Evolutionary conservation across 2,888 invertebrate species (phyloP).

Genomic region (Anodontia alba): DNA sequence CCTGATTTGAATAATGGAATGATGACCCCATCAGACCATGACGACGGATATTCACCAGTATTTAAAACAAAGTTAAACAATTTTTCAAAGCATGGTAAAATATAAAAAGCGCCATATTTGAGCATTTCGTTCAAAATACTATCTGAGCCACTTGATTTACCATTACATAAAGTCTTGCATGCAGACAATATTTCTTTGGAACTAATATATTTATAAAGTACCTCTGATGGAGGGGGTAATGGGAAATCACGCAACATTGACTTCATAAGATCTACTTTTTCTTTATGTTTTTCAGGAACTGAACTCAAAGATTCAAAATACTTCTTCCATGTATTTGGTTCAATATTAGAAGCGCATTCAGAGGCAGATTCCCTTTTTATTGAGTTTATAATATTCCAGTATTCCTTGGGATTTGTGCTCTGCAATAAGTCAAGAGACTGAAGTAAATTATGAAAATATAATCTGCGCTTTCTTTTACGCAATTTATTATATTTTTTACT

Average conservation of each 20-base stretch:
- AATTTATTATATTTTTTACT: background rate
- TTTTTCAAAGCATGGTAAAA: background rate
- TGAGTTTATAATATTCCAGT: conserved; percentile 1
- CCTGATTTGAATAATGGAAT: background rate
- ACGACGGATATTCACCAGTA: background rate
- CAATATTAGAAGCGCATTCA: background rate
- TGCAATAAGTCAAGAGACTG: background rate
- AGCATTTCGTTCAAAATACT: conserved; percentile 11
- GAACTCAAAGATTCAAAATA: background rate
- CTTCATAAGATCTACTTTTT: background rate
- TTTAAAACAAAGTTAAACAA: conserved; percentile 8
- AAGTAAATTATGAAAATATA: background rate
- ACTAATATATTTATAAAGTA: background rate
- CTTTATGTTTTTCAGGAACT: background rate
- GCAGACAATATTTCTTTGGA: background rate
- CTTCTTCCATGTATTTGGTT: background rate
- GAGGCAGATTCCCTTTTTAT: background rate
- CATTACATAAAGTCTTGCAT: background rate
- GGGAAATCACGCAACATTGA: background rate
- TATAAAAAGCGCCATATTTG: conserved; percentile 1
- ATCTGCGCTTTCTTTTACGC: background rate
- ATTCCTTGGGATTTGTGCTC: background rate
- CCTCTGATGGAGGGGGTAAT: background rate
- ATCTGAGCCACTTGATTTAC: background rate
- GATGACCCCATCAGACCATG: background rate